Base-by-base conservation (phyloP, 2,888 invertebrate species). In the Eristalinus sepulchralis region DNA sequence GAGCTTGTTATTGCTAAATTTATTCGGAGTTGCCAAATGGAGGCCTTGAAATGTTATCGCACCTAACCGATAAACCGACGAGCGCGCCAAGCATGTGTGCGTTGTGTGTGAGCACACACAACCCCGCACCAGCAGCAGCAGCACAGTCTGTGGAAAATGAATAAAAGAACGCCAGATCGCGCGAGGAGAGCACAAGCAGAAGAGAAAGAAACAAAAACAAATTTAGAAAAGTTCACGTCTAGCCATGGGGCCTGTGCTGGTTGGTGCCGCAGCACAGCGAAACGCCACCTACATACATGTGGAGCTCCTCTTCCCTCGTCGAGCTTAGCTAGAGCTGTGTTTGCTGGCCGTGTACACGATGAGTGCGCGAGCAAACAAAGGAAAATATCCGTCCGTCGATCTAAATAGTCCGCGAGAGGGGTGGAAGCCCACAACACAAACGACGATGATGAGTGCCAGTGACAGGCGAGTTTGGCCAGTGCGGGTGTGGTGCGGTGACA, bases 31-130 rank as follows among this genome's bases (percentile, higher is more conserved):
- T 81, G 81, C 77, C 73, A 81, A 85, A 81, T 77, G 53, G 68
- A 81, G 81, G 59, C 85, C 85, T 85, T 85, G 85, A 85, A 85
- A 78, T 78, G 72, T 73, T 85, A 85, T 85, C 85, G 85, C 82
- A 85, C 84, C 71, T 85, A 72, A 17, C 63, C 76, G 67, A 67
- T 67, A 76, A 68, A 59, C 47, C 47, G 17, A 57, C 55, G 34
- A 63, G 34, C 59, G 27, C 60, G 27, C 5, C 27, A 53, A 64
- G 57, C 62, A 22, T n/a, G 22, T 63, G 39, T 24, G 39, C 59
- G 36, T 53, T 17, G 39, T 36, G 57, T 53, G 31, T 47, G 57
- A 36, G 31, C 36, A 13, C 33, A 72, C 34, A 53, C 33, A 17
- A 68, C 62, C 39, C 36, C 78, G 71, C 13, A 47, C 57, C 67